Conservation (phyloP, 2,888 invertebrate genomes). For the Tridacna gigas region DNA sequence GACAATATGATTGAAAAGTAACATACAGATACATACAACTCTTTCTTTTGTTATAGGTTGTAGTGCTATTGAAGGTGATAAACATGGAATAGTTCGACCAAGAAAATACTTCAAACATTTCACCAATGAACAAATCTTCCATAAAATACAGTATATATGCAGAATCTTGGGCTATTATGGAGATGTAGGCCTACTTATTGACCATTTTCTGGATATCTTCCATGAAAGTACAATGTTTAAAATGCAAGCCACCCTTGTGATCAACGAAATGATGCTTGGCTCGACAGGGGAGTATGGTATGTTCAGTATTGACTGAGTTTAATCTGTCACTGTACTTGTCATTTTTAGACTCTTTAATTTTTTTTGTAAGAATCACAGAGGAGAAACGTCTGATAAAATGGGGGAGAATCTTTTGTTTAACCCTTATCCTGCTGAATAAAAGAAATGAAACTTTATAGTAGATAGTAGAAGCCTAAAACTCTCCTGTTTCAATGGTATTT, state of each 20-base stretch:
- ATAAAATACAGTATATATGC: slow-evolving; percentile 71
- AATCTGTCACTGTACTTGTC: no score
- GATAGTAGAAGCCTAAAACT: no score
- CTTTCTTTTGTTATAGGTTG: slow-evolving; percentile 48
- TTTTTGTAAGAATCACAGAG: no score
- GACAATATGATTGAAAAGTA: no score
- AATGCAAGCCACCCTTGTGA: slow-evolving; percentile 77
- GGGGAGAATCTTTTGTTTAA: no score
- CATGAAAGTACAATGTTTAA: slow-evolving; percentile 74
- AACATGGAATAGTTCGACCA: slow-evolving; percentile 64
- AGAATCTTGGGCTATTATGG: slow-evolving; percentile 78
- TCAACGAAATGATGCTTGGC: slow-evolving; percentile 81
- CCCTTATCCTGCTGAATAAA: no score
- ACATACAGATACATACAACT: no score
- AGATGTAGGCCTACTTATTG: slow-evolving; percentile 76
- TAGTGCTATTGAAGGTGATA: slow-evolving; percentile 53
- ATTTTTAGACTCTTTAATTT: no score
- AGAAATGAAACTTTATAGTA: no score
- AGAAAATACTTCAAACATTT: slow-evolving; percentile 81
- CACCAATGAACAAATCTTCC: slow-evolving; percentile 72
- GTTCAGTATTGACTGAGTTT: no score
- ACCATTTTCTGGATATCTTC: slow-evolving; percentile 80
- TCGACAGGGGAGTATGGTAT: slow-evolving; percentile 64
- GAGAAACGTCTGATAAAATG: no score
- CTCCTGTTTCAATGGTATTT: no score